Percentiles rank a stretch among this genome's conserved stretches.
phyloP scores from a whole-genome alignment of 2,113 vertebrate genomes.

The Phainopepla nitens region DNA sequence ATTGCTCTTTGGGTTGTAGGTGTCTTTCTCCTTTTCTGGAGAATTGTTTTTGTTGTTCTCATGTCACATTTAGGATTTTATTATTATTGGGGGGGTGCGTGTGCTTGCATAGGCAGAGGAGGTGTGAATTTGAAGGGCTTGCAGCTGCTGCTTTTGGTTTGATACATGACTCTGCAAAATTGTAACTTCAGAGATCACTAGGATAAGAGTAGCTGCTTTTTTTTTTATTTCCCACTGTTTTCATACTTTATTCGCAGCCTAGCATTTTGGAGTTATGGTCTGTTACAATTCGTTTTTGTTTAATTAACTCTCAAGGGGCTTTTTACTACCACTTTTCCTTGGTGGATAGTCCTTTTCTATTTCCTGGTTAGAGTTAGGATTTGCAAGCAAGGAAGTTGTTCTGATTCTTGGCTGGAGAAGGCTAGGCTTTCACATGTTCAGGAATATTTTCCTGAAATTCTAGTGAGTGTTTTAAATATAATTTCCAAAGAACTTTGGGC shows the following conservation, averaged over 20 bases:
- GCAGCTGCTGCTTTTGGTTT: not conserved
- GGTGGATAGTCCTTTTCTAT: not conserved
- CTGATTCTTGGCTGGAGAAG: not conserved
- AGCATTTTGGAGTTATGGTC: not conserved
- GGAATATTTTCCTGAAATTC: not conserved
- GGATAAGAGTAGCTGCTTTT: not conserved
- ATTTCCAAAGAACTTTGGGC: not conserved
- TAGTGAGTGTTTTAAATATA: not conserved
- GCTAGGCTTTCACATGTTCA: not conserved
- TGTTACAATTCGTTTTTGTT: not conserved
- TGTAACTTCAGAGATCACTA: not conserved
- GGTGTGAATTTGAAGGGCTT: not conserved
- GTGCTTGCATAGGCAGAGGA: not conserved
- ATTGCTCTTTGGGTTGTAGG: not conserved
- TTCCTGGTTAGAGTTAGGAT: not conserved
- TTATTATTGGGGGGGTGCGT: not conserved
- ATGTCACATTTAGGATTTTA: not conserved
- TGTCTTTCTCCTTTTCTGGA: not conserved
- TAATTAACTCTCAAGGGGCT: not conserved
- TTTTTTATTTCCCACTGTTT: not conserved
- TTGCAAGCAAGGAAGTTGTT: not conserved
- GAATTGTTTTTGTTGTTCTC: not conserved
- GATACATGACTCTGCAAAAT: slow-evolving; percentile 4
- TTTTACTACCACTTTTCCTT: not conserved
- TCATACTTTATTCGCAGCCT: not conserved